Evolutionary conservation across 2,888 invertebrate genomes (phyloP).

Genomic region (Scaptodrosophila latifasciaeformis): DNA sequence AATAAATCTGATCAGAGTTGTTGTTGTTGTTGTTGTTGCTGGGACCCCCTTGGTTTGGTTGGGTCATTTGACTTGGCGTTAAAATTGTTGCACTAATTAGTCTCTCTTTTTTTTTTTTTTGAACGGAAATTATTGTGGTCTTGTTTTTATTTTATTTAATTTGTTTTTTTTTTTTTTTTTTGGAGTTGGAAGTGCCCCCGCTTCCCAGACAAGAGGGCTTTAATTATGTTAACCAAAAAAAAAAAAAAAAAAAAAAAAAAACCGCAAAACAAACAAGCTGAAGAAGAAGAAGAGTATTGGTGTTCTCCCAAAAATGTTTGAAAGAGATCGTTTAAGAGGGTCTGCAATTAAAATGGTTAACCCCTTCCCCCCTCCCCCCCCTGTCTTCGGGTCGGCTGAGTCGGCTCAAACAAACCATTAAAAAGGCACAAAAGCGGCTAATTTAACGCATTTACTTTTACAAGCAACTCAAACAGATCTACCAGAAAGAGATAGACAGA

Average conservation of each 20-base stretch:
- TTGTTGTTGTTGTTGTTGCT: constrained; percentile 13
- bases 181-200: neutral
- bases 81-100: constrained; percentile 53
- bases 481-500: neutral
- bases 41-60: neutral
- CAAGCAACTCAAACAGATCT: constrained; percentile 3
- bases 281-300: too few relatives aligned
- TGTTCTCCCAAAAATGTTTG: too few relatives aligned
- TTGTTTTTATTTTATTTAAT: neutral
- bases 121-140: constrained; percentile 61
- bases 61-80: constrained; percentile 29
- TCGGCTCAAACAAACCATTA: constrained; percentile 36
- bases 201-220: too few relatives aligned
- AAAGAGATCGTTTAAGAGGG: too few relatives aligned
- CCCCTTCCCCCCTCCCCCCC: too few relatives aligned
- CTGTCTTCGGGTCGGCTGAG: too few relatives aligned
- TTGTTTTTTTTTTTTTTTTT: constrained; percentile 1
- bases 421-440: constrained; percentile 58
- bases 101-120: constrained; percentile 49
- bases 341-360: too few relatives aligned
- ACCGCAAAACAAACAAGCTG: too few relatives aligned
- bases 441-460: constrained; percentile 66
- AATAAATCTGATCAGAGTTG: constrained; percentile 31
- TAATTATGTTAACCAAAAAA: too few relatives aligned
- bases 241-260: too few relatives aligned